Percentiles rank a stretch among this genome's conserved stretches.
phyloP scores from a whole-genome alignment of 92 coral and sea anemone genomes.

The Bergia puertoricense region DNA sequence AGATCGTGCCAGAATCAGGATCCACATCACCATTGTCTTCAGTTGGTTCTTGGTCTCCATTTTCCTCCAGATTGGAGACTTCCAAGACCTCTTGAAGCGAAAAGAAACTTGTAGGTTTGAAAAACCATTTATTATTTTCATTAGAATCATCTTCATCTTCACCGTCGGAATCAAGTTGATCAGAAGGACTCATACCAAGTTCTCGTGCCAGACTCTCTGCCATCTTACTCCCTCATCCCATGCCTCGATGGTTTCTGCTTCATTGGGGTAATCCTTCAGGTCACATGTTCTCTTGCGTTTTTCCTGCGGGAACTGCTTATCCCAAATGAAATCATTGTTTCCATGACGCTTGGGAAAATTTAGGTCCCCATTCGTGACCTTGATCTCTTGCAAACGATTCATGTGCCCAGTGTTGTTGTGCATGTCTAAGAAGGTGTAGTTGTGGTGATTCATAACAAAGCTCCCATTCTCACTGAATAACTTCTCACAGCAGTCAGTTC shows the following conservation, averaged over 20 bases:
- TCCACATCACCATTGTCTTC: conserved; percentile 16
- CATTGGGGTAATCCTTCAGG: conserved; percentile 29
- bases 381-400: conserved; percentile 58
- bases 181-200: conserved; percentile 35
- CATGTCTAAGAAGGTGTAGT: conserved; percentile 63
- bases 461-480: conserved; percentile 61
- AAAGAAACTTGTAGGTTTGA: conserved; percentile 15
- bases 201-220: conserved; percentile 35
- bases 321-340: conserved; percentile 58
- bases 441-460: conserved; percentile 60
- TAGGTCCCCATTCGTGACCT: conserved; percentile 45
- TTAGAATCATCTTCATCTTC: background rate
- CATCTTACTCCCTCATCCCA: conserved; percentile 41
- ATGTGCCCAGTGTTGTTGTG: conserved; percentile 59
- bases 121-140: conserved; percentile 17
- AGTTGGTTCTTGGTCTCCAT: conserved; percentile 8
- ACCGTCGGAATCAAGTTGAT: conserved; percentile 1
- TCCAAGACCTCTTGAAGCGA: conserved; percentile 27
- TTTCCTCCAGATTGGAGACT: conserved; percentile 17
- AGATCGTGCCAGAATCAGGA: conserved; percentile 11
- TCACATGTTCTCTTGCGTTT: conserved; percentile 23
- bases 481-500: conserved; percentile 59
- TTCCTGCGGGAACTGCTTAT: conserved; percentile 46
- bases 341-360: conserved; percentile 47
- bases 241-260: conserved; percentile 26